These are phyloP conservation scores for Apis cerana DNA, from an alignment of 1,140 invertebrate species.

Conservation along the genomic window DNA sequence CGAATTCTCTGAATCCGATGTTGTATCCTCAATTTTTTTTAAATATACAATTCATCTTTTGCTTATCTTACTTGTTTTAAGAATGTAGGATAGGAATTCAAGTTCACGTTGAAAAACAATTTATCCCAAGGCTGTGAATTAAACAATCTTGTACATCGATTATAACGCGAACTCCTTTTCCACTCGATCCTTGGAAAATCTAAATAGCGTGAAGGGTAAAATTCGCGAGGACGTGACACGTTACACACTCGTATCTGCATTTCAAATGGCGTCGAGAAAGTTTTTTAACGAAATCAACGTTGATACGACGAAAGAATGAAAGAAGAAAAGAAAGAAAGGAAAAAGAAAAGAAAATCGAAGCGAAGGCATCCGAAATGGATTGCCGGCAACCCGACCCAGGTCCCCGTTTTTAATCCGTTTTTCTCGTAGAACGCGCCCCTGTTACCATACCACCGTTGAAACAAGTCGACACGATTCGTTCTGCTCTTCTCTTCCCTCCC, in stretches of 20 bases:
- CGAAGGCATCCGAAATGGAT: constrained; percentile 4
- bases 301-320: neutral
- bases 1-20: no score
- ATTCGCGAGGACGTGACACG: neutral
- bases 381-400: neutral
- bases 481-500: neutral
- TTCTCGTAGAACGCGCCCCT: neutral
- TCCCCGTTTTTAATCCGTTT: neutral
- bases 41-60: no score
- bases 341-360: neutral
- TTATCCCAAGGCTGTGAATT: no score
- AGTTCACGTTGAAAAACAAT: no score
- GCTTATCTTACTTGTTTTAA: no score
- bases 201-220: neutral
- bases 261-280: constrained; percentile 9
- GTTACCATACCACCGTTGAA: neutral
- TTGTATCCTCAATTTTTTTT: no score
- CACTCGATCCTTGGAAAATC: no score
- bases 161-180: no score
- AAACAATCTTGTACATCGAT: no score
- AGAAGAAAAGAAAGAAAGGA: neutral
- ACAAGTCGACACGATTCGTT: neutral
- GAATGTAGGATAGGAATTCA: no score
- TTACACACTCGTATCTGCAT: neutral
- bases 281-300: neutral